Base-by-base conservation (phyloP, 2,797 vertebrate genomes). In the Sarcophilus harrisii region DNA sequence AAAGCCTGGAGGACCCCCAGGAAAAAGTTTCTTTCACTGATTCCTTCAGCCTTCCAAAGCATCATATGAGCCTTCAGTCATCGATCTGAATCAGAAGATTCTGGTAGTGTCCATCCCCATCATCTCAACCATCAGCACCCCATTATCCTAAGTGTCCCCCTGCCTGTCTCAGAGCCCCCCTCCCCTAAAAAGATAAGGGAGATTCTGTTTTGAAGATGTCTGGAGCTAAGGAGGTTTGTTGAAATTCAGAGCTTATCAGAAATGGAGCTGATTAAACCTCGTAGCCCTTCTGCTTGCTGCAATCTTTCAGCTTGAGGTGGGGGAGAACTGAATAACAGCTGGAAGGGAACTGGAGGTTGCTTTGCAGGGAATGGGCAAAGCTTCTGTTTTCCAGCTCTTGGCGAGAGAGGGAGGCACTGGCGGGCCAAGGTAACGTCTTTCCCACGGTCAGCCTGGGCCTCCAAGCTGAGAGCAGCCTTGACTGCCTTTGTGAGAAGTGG, bases 341-440 rank as follows among this genome's bases (percentile, higher is more conserved):
- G 57, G 92, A 90, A 92, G 91, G 90, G 30, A 95, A 91, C 0
- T 10, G 30, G 30, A 95, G 58, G 94, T 66, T 95, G 94, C 91
- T 0, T 12, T 0, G 90, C 14, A 97, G 57, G 66, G 92, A 96
- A 97, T 96, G 97, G 98, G 96, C 97, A 97, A 98, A 97, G 87
- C 92, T 97, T 94, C 62, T 94, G 66, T 81, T 58, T 96, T 92
- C 57, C 97, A 95, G 96, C 38, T 96, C 96, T 98, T 98, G 97
- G 95, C 96, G 98, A 94, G 96, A 97, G 59, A 96, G 93, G 96
- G 62, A 96, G 93, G 96, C 95, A 97, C 94, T 90, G 0, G 94
- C 94, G 57, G 96, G 96, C 97, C 99, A 99, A 99, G 98, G 99
- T 98, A 98, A 97, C n/a, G 2, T 97, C 98, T 98, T 99, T 99